These are phyloP conservation scores for Drosophila nigritarsus DNA, from an alignment of 2,888 invertebrate genomes.

Conservation along the genomic window DNA sequence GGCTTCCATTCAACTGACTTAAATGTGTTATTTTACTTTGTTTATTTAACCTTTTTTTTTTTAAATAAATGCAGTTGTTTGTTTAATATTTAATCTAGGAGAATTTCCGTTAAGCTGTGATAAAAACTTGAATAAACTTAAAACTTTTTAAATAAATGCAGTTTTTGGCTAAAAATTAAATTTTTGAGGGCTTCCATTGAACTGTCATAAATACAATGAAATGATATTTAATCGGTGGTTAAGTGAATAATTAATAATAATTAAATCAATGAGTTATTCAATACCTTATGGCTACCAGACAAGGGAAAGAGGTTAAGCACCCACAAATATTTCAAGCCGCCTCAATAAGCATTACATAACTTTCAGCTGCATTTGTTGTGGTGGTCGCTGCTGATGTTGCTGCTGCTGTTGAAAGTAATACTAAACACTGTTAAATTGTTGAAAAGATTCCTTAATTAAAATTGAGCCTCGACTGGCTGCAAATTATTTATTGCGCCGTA, in stretches of 20 bases:
- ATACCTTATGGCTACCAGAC: background rate
- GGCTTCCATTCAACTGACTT: no score
- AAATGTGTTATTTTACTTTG: no score
- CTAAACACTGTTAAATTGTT: conserved; percentile 36
- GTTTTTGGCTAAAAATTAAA: no score
- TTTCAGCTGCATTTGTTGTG: background rate
- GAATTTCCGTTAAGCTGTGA: no score
- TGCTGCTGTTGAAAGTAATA: conserved; percentile 44
- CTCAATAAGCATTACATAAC: conserved; percentile 23
- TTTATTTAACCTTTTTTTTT: no score
- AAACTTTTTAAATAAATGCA: no score
- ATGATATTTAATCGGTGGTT: background rate
- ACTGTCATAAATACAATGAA: no score
- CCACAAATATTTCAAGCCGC: background rate
- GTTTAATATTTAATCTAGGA: no score
- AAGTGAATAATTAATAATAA: background rate
- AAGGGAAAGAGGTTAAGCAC: background rate
- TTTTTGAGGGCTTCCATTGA: no score
- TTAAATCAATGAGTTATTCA: background rate
- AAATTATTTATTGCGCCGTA: conserved; percentile 54
- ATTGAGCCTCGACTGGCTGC: conserved; percentile 51
- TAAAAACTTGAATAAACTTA: no score
- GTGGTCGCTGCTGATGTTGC: background rate
- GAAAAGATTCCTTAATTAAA: conserved; percentile 73
- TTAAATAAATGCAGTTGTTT: no score